phyloP scores from a whole-genome alignment of 2,888 invertebrate species.

The Drosophila neotestacea region DNA sequence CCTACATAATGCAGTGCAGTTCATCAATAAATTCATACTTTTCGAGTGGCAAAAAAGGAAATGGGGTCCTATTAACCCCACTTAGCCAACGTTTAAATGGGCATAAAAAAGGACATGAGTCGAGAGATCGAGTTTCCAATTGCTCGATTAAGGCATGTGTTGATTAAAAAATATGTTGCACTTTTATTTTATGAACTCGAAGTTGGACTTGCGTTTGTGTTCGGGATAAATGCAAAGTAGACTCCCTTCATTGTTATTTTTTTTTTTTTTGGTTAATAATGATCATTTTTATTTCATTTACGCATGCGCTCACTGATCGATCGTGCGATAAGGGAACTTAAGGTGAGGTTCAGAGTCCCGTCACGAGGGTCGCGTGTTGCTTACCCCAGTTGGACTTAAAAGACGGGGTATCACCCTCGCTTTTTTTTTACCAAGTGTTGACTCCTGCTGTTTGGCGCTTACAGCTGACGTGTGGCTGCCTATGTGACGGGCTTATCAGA shows the following conservation, averaged over 20 bases:
- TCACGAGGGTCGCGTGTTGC: slow-evolving; percentile 59
- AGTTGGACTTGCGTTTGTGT: background rate
- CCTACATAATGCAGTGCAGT: slow-evolving; percentile 23
- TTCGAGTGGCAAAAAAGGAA: slow-evolving; percentile 14
- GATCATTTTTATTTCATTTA: slow-evolving; percentile 84
- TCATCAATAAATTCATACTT: slow-evolving; percentile 49
- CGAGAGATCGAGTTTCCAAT: slow-evolving; percentile 67
- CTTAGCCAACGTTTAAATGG: slow-evolving; percentile 69
- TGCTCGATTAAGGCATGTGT: slow-evolving; percentile 83
- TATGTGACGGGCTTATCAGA: slow-evolving; percentile 80
- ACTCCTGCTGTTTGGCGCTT: slow-evolving; percentile 84
- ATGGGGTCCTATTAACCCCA: slow-evolving; percentile 55
- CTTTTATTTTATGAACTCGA: slow-evolving; percentile 65
- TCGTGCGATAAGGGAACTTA: slow-evolving; percentile 55
- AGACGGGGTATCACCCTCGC: slow-evolving; percentile 30
- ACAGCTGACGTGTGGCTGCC: slow-evolving; percentile 83
- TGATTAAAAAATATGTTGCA: slow-evolving; percentile 82
- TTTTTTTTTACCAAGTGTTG: slow-evolving; percentile 64
- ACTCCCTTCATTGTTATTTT: background rate
- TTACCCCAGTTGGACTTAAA: slow-evolving; percentile 28
- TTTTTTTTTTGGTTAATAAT: slow-evolving; percentile 68
- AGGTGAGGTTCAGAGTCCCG: slow-evolving; percentile 4
- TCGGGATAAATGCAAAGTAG: slow-evolving; percentile 39
- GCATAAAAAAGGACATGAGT: slow-evolving; percentile 56
- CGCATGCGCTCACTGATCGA: slow-evolving; percentile 66